phyloP scores from a whole-genome alignment of 1,140 invertebrate genomes.

The Bursaphelenchus mucronatus region DNA sequence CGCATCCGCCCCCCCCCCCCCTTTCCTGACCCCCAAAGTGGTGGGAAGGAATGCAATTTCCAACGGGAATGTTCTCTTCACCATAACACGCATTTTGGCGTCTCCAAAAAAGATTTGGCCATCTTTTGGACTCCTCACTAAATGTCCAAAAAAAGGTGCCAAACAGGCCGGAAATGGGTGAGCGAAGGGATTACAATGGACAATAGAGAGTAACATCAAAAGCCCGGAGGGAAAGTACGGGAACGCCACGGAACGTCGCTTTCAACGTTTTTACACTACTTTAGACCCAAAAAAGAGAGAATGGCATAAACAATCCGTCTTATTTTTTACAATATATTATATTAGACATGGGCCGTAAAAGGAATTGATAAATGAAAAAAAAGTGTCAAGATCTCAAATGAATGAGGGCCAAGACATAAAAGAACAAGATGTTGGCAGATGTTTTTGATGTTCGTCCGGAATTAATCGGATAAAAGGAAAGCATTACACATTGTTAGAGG shows the following conservation, averaged over 20 bases:
- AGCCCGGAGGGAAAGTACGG: not conserved
- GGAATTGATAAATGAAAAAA: constrained; percentile 20
- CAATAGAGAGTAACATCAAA: constrained; percentile 1
- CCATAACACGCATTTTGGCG: not conserved
- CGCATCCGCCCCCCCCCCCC: not conserved
- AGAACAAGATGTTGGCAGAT: not conserved
- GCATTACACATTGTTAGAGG: constrained; percentile 3
- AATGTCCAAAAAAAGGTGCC: constrained; percentile 9
- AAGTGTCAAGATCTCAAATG: constrained; percentile 4
- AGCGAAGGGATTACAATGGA: not conserved
- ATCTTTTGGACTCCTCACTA: not conserved
- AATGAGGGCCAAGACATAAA: not conserved
- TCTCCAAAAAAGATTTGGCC: not conserved
- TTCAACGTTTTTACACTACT: constrained; percentile 12
- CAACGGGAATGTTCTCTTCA: not conserved
- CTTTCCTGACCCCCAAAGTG: not conserved
- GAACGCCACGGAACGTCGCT: constrained; percentile 8
- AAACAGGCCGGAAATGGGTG: not conserved
- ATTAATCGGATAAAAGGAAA: not conserved
- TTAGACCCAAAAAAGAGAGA: not conserved
- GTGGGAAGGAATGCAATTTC: not conserved
- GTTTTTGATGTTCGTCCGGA: not conserved
- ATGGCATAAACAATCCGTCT: not conserved
- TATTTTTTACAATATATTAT: constrained; percentile 5
- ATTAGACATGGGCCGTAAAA: constrained; percentile 2